Base-by-base conservation (phyloP, 2,888 invertebrate species). In the Nomada fucata region DNA sequence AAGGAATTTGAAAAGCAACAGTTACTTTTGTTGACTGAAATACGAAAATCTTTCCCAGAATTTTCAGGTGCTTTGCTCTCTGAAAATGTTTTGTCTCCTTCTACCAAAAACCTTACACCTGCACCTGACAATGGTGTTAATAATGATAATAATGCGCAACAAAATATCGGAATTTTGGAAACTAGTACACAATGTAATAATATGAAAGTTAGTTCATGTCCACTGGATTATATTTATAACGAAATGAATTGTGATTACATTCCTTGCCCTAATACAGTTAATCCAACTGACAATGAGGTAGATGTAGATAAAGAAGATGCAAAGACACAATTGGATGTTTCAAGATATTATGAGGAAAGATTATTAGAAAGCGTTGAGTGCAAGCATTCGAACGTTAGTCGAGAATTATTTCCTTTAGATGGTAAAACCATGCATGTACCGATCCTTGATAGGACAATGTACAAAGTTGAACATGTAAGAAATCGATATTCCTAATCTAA, bases 1-100 rank as follows among this genome's bases (percentile, higher is more conserved):
- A 94, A 95, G 88, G 94, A 95, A 60, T 96, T 96, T 87, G 96
- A 96, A 84, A 95, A 95, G 67, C 96, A 96, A 90, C 96, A 96
- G 89, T 94, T 94, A 81, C 92, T 95, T 77, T 92, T 97, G 1
- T 94, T 95, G 26, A 92, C 94, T 13, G 93, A 94, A 76, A 92
- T 94, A 53, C 92, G 94, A 93, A 92, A 92, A 71, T 91, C 91
- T 29, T 92, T 92, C 82, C 93, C 92, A 23, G 91, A 88, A 53
- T 86, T 91, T 55, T 82, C 90, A 3, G 73, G 90, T 36, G 78
- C 89, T 2, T 75, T 81, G 53, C 57, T 87, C 0, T 57, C 84
- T 0, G 87, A 90, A 67, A 88, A 86, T 59, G 74, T 80, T 55
- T 42, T 77, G 18, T 68, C 73, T 2, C 44, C 63, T 2, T 13